Conservation (phyloP, 1,140 invertebrate genomes). For the Camponotus vicinus region DNA sequence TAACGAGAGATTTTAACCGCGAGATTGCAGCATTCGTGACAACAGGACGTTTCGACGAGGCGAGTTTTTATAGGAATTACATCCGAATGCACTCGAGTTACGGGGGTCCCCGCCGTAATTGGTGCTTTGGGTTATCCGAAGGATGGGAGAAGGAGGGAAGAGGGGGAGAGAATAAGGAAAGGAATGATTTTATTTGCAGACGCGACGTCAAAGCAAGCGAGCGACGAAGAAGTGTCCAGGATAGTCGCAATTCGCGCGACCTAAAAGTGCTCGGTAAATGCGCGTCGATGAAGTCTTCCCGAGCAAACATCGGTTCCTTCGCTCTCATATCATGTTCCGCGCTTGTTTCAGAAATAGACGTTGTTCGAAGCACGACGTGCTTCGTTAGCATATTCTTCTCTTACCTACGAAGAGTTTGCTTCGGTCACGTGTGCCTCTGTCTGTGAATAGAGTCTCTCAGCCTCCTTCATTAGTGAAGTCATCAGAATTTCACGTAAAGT, state of each 20-base stretch:
- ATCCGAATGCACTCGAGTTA: conserved; percentile 27
- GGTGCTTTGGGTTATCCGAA: background rate
- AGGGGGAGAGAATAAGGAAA: background rate
- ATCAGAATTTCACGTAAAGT: background rate
- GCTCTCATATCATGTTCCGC: conserved; percentile 33
- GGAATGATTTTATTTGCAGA: conserved; percentile 53
- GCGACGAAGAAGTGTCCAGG: background rate
- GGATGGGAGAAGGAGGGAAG: background rate
- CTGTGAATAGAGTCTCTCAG: background rate
- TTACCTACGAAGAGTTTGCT: background rate
- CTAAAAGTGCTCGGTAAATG: conserved; percentile 50
- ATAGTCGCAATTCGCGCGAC: background rate
- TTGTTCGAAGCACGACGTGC: conserved; percentile 55
- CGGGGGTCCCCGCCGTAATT: conserved; percentile 24
- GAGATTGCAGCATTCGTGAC: conserved; percentile 8
- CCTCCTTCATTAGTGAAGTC: conserved; percentile 12
- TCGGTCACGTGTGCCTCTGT: background rate
- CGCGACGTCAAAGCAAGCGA: conserved; percentile 31
- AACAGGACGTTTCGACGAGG: conserved; percentile 7
- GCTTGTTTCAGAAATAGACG: conserved; percentile 61
- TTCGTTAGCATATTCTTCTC: conserved; percentile 56
- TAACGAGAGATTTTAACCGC: background rate
- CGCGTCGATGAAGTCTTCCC: conserved; percentile 14
- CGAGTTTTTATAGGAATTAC: conserved; percentile 34
- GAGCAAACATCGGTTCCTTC: conserved; percentile 25